Evolutionary conservation across 2,888 invertebrate genomes (phyloP).

Genomic region (Metellina segmentata): DNA sequence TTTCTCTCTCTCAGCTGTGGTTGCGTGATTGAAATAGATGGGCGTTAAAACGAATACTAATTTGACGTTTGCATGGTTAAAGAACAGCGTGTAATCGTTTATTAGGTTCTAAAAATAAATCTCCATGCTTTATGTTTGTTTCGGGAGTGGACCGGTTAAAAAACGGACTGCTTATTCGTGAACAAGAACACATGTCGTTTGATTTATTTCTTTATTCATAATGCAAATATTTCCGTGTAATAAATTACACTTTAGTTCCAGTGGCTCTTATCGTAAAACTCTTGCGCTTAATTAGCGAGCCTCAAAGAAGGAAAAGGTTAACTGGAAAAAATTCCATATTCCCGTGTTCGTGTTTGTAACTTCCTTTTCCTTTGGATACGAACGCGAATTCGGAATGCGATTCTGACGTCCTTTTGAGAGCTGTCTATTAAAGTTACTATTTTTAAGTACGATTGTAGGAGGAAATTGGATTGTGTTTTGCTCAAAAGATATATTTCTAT

Average conservation of each 20-base stretch:
- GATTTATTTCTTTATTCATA: constrained; percentile 27
- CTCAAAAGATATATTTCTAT: no score
- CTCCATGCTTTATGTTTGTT: background rate
- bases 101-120: constrained; percentile 45
- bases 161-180: background rate
- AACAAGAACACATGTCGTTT: constrained; percentile 1
- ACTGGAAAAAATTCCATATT: background rate
- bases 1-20: background rate
- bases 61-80: constrained; percentile 43
- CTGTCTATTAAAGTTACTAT: no score
- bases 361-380: background rate
- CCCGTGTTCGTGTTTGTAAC: background rate
- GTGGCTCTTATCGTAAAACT: background rate
- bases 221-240: background rate
- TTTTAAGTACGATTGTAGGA: no score
- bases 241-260: background rate
- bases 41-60: constrained; percentile 45
- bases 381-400: background rate
- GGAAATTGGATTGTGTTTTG: no score
- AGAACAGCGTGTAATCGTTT: constrained; percentile 29
- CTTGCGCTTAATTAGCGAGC: background rate
- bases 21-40: constrained; percentile 47
- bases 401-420: no score
- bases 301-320: background rate
- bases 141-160: constrained; percentile 4